A percentile compares a stretch with the other conserved stretches of the same genome.
phyloP scores from a whole-genome alignment of 2,113 vertebrate genomes.

The Xyrauchen texanus region DNA sequence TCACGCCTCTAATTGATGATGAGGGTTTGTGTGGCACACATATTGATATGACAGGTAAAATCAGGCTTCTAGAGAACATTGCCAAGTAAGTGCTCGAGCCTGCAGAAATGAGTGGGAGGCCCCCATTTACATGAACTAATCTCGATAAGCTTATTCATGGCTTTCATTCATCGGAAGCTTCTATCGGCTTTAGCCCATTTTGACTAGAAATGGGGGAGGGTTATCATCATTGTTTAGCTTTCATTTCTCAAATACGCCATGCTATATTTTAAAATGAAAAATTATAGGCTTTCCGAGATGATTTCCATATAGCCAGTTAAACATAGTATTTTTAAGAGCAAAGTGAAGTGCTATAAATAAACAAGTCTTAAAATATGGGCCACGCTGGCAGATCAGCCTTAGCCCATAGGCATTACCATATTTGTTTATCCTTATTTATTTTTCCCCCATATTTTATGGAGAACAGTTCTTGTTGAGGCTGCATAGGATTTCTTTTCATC shows the following conservation, averaged over 20 bases:
- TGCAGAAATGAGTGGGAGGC: conserved; percentile 19
- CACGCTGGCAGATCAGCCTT: not conserved
- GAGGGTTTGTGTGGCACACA: conserved; percentile 16
- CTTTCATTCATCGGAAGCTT: not conserved
- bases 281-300: not conserved
- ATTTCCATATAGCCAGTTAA: not conserved
- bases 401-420: not conserved
- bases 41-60: conserved; percentile 41
- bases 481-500: not conserved
- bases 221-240: not conserved
- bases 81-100: conserved; percentile 19
- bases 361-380: conserved; percentile 12
- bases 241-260: not conserved
- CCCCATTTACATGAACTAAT: conserved; percentile 21
- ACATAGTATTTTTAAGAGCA: not conserved
- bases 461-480: conserved; percentile 5
- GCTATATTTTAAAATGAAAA: not conserved
- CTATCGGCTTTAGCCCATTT: not conserved
- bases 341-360: not conserved
- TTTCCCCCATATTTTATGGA: not conserved
- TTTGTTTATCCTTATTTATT: not conserved
- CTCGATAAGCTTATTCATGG: conserved; percentile 12
- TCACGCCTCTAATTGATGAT: conserved; percentile 14
- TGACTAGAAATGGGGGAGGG: not conserved
- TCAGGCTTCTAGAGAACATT: conserved; percentile 11